A percentile compares a stretch with the other conserved stretches of the same genome.
These are phyloP conservation scores for Chlamydotis undulata DNA, from an alignment of 2,113 vertebrate genomes.

Conservation along the genomic window DNA sequence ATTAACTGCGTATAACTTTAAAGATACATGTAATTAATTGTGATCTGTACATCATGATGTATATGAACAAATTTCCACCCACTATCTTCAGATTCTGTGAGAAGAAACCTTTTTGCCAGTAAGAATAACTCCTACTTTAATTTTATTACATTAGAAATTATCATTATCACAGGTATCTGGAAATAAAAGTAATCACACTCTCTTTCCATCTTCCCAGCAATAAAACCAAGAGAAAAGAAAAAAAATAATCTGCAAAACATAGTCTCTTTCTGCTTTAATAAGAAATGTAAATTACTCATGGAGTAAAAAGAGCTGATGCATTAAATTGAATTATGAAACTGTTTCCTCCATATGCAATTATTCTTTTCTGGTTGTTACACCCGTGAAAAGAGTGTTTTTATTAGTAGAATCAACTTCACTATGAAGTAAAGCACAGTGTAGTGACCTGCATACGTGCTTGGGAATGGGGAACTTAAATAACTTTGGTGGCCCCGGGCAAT, in stretches of 20 bases:
- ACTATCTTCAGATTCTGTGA: neutral
- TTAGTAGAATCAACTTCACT: neutral
- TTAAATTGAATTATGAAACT: neutral
- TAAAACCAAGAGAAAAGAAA: neutral
- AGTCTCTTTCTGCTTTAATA: neutral
- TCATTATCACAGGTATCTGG: conserved; percentile 7
- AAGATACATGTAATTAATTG: neutral
- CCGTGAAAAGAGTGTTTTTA: neutral
- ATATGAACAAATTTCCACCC: neutral
- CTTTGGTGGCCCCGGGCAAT: neutral
- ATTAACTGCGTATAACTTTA: neutral
- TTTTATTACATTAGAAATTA: conserved; percentile 24
- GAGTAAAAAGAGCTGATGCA: neutral
- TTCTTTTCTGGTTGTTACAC: neutral
- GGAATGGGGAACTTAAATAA: neutral
- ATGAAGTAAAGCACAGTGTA: neutral
- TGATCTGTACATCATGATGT: neutral
- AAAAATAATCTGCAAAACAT: neutral
- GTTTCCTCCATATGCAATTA: neutral
- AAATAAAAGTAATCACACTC: conserved; percentile 14
- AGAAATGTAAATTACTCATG: conserved; percentile 15
- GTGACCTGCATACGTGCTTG: neutral
- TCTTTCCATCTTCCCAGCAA: neutral
- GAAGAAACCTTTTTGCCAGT: neutral
- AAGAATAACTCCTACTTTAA: conserved; percentile 20